phyloP scores from a whole-genome alignment of 2,888 invertebrate genomes.

The Mechanitis mazaeus region DNA sequence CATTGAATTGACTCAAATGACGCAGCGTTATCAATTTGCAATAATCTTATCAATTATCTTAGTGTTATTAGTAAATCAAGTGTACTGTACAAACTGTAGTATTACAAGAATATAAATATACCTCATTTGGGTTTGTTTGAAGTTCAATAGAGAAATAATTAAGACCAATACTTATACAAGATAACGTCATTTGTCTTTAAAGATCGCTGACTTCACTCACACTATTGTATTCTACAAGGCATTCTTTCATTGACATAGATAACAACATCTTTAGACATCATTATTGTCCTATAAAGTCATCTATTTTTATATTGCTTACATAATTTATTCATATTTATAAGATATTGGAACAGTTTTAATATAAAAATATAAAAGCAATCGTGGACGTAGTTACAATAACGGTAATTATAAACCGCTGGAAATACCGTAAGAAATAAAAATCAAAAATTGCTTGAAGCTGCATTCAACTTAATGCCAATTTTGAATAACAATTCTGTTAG shows the following conservation, averaged over 20 bases:
- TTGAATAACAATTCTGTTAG: constrained; percentile 26
- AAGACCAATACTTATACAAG: background rate
- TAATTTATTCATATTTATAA: constrained; percentile 4
- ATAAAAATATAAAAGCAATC: constrained; percentile 26
- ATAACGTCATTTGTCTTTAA: constrained; percentile 11
- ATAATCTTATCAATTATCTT: constrained; percentile 1
- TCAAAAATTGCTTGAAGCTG: constrained; percentile 50
- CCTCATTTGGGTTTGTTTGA: no score
- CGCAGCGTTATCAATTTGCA: background rate
- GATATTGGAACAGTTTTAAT: constrained; percentile 14
- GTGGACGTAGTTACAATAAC: constrained; percentile 58
- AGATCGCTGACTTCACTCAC: constrained; percentile 15
- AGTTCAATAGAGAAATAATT: background rate
- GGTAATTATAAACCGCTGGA: constrained; percentile 60
- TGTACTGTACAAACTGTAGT: background rate
- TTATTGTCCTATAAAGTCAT: no score
- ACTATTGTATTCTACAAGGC: constrained; percentile 6
- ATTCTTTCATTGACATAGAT: background rate
- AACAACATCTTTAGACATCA: background rate
- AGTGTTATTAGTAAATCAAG: background rate
- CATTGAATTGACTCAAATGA: constrained; percentile 4
- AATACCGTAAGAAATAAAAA: constrained; percentile 63
- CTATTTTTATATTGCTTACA: background rate
- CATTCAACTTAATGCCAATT: constrained; percentile 44
- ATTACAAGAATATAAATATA: no score